These are phyloP conservation scores for Halyomorpha halys DNA, from an alignment of 1,140 invertebrate genomes.

Conservation along the genomic window DNA sequence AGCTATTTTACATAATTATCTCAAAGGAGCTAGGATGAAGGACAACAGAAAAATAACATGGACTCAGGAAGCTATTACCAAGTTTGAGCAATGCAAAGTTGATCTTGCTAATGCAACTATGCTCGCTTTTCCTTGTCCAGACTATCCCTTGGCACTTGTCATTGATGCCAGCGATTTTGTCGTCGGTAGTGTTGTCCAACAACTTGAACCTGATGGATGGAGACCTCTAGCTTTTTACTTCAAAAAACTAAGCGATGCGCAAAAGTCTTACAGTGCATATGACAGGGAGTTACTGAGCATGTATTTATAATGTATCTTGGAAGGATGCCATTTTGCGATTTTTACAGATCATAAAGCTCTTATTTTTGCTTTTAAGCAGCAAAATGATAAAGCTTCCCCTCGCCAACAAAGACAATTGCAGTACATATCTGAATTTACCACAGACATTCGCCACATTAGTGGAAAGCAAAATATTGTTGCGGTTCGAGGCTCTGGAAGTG, in stretches of 20 bases:
- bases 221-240: slow-evolving; percentile 18
- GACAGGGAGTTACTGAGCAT: slow-evolving; percentile 37
- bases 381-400: slow-evolving; percentile 30
- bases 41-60: slow-evolving; percentile 25
- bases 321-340: slow-evolving; percentile 33
- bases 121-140: too few relatives aligned
- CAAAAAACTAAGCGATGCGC: slow-evolving; percentile 29
- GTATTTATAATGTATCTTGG: slow-evolving; percentile 33
- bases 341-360: too few relatives aligned
- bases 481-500: not conserved
- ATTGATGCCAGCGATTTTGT: too few relatives aligned
- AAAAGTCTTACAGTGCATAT: slow-evolving; percentile 30
- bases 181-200: too few relatives aligned
- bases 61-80: slow-evolving; percentile 20
- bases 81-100: slow-evolving; percentile 26
- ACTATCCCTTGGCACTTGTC: too few relatives aligned
- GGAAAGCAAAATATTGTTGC: not conserved
- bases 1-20: slow-evolving; percentile 25
- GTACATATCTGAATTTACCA: slow-evolving; percentile 34
- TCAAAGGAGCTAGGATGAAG: slow-evolving; percentile 28
- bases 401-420: slow-evolving; percentile 33
- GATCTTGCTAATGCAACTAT: too few relatives aligned
- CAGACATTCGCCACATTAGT: too few relatives aligned
- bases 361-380: slow-evolving; percentile 32
- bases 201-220: not conserved